Percentiles rank a stretch among this genome's conserved stretches.
phyloP scores from a whole-genome alignment of 2,888 invertebrate genomes.

The Pyrrhosoma nymphula region DNA sequence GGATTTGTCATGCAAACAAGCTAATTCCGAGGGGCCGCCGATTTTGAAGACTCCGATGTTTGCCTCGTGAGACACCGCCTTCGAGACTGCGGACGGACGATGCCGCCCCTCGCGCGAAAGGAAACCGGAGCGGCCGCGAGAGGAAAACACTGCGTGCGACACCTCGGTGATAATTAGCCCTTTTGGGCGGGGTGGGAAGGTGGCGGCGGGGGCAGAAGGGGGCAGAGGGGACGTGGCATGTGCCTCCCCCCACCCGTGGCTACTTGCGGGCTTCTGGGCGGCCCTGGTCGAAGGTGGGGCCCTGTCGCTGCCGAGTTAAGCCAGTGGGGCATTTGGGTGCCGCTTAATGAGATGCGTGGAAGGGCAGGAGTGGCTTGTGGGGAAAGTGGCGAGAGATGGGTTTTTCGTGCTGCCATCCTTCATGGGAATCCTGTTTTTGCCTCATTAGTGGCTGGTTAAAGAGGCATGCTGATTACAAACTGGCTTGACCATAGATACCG shows the following conservation, averaged over 20 bases:
- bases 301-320: too few relatives aligned
- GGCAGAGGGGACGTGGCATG: background rate
- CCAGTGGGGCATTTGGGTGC: too few relatives aligned
- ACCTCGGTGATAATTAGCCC: slow-evolving; percentile 35
- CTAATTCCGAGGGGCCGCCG: background rate
- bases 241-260: too few relatives aligned
- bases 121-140: slow-evolving; percentile 3
- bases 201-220: background rate
- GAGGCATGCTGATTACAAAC: too few relatives aligned
- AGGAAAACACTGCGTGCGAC: slow-evolving; percentile 36
- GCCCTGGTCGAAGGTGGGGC: too few relatives aligned
- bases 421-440: background rate
- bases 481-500: too few relatives aligned
- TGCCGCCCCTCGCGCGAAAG: background rate
- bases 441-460: background rate
- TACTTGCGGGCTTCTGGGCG: too few relatives aligned
- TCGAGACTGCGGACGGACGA: background rate
- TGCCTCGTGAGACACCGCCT: background rate
- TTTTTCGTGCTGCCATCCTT: background rate
- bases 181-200: background rate
- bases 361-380: too few relatives aligned
- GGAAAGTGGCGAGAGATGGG: background rate
- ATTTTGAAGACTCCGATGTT: slow-evolving; percentile 1
- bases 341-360: too few relatives aligned
- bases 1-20: slow-evolving; percentile 62